Evolutionary conservation across 2,888 invertebrate species (phyloP), one percentile per base, ranked within the genome.

Genomic region (Troides helena): DNA sequence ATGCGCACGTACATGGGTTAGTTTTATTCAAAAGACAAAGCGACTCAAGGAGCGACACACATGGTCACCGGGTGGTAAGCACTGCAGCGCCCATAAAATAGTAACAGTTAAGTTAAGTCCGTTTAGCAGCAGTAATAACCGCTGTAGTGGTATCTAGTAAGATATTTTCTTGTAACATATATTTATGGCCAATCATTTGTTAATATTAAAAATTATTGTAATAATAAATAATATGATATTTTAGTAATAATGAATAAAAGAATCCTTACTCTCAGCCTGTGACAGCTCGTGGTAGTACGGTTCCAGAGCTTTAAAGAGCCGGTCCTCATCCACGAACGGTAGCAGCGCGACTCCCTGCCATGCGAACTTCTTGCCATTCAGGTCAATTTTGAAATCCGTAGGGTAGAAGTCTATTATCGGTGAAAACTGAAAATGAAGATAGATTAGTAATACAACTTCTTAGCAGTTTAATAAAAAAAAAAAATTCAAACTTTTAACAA

Each of bases 341-440:
- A 99, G 90, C 58, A 99, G 89, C 0, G 99, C 99, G 2, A 99
- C 99, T 61, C 99, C 99, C 91, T 99, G 99, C 99, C 99, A 99
- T 64, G 99, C 99, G 91, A 97, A 99, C 89, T 99, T 99, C 92
- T 99, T 99, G 50, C 99, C 99, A 90, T 99, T 99, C 75, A 99
- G 92, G 90, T 99, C 99, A 72, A 99, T 98, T 89, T 97, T 97
- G 90, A 99, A 99, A 87, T 99, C 98, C 82, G 95, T 96, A 0
- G 99, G 99, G 92, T 99, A 99, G 93, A 99, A 99, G 89, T 99
- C 99, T 78, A 99, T 99, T 71, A 99, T 99, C 0, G 97, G 92
- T 0, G 99, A 99, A 77, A 96, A 95, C 95, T 97, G 88, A 60
- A 66, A 73, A 65, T 65, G 63, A 69, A 71, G 63, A 46, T 64